phyloP scores from a whole-genome alignment of 2,888 invertebrate genomes.

The Leptura quadrifasciata region DNA sequence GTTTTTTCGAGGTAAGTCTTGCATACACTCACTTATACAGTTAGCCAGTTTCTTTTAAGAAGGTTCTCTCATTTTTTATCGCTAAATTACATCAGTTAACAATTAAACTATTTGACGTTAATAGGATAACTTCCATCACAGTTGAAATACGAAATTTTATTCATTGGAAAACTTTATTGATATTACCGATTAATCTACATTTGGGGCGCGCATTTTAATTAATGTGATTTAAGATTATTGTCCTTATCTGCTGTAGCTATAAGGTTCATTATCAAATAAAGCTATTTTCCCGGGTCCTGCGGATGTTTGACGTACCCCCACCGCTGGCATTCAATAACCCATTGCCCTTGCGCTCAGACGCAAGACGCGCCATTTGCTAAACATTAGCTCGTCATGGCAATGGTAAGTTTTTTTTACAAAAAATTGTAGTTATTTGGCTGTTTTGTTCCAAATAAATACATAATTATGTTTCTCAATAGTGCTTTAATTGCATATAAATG shows the following conservation, averaged over 20 bases:
- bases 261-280: conserved; percentile 43
- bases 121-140: neutral
- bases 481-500: neutral
- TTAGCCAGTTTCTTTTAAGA: neutral
- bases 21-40: neutral
- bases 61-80: neutral
- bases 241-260: conserved; percentile 6
- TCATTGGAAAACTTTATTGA: conserved; percentile 29
- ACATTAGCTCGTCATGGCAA: conserved; percentile 73
- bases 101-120: neutral
- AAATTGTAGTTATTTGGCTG: conserved; percentile 33
- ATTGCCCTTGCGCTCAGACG: conserved; percentile 71
- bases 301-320: conserved; percentile 65
- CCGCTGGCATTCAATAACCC: conserved; percentile 64
- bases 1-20: conserved; percentile 50
- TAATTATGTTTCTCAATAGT: conserved; percentile 29
- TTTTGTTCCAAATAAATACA: conserved; percentile 12
- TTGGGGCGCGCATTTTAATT: conserved; percentile 32
- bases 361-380: conserved; percentile 75
- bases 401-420: conserved; percentile 70
- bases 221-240: conserved; percentile 7
- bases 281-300: conserved; percentile 65
- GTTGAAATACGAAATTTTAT: neutral
- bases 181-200: conserved; percentile 28
- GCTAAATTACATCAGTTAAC: neutral